Conservation (phyloP, 2,888 invertebrate species). For the Sphinx pinastri region DNA sequence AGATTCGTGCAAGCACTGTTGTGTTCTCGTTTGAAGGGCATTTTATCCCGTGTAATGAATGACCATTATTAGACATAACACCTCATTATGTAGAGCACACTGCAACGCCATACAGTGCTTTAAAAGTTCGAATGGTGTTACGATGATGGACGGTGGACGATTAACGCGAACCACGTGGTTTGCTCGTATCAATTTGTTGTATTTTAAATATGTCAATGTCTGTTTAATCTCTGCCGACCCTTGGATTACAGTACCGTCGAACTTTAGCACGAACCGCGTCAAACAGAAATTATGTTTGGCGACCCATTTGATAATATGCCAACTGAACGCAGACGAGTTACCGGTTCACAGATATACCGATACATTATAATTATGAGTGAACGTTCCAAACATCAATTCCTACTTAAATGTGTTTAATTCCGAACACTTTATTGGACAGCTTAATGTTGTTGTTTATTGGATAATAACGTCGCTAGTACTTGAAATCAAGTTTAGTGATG, state of each 20-base stretch:
- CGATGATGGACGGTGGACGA: too few species aligned
- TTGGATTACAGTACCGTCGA: constrained; percentile 3
- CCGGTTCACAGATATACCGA: constrained; percentile 15
- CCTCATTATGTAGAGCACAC: too few species aligned
- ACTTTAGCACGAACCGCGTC: constrained; percentile 23
- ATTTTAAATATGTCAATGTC: not conserved
- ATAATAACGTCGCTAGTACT: too few species aligned
- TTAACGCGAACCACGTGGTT: too few species aligned
- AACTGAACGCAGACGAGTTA: constrained; percentile 25
- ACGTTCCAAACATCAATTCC: not conserved
- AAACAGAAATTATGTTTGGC: constrained; percentile 19
- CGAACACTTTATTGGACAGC: not conserved
- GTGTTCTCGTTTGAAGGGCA: too few species aligned
- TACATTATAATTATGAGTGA: not conserved
- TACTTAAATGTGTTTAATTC: not conserved
- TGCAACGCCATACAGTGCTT: too few species aligned
- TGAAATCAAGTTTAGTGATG: too few species aligned
- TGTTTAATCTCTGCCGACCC: not conserved
- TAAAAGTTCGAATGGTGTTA: too few species aligned
- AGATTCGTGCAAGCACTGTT: too few species aligned
- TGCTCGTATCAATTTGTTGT: too few species aligned
- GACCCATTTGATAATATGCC: constrained; percentile 29
- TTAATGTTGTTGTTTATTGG: not conserved
- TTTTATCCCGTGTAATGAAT: too few species aligned
- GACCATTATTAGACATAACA: too few species aligned